These are phyloP conservation scores for Aldrovandia affinis DNA, from an alignment of 2,797 vertebrate species.

Conservation along the genomic window DNA sequence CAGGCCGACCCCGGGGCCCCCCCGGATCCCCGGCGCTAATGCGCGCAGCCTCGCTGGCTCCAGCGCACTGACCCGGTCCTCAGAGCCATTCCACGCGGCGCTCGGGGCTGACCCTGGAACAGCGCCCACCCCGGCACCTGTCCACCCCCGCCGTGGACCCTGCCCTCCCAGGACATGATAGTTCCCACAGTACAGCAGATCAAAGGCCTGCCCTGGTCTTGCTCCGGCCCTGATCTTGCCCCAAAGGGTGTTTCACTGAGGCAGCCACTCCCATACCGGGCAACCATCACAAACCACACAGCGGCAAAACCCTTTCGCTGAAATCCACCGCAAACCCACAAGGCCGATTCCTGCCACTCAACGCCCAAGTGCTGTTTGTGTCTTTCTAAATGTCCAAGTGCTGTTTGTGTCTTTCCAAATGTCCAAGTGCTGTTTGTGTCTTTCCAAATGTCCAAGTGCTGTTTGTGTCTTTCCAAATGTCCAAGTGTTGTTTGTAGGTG, in stretches of 20 bases:
- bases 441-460: neutral
- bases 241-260: neutral
- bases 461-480: too few relatives aligned
- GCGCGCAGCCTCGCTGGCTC: conserved; percentile 49
- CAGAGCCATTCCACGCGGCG: neutral
- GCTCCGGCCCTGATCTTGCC: conserved; percentile 21
- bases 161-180: conserved; percentile 50
- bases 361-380: neutral
- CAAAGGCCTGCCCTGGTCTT: conserved; percentile 41
- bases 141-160: conserved; percentile 37
- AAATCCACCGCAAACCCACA: neutral
- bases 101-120: conserved; percentile 29
- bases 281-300: neutral
- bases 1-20: conserved; percentile 50
- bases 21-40: conserved; percentile 37
- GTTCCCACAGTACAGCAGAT: conserved; percentile 48
- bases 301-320: neutral
- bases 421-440: too few relatives aligned
- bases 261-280: neutral
- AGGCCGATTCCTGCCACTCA: neutral
- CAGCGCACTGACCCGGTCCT: conserved; percentile 14
- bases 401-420: neutral
- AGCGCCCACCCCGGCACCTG: conserved; percentile 46
- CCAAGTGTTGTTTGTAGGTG: neutral
- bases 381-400: too few relatives aligned